Evolutionary conservation across 2,797 vertebrate species (phyloP).

Genomic region (Chlorospingus semifuscus): DNA sequence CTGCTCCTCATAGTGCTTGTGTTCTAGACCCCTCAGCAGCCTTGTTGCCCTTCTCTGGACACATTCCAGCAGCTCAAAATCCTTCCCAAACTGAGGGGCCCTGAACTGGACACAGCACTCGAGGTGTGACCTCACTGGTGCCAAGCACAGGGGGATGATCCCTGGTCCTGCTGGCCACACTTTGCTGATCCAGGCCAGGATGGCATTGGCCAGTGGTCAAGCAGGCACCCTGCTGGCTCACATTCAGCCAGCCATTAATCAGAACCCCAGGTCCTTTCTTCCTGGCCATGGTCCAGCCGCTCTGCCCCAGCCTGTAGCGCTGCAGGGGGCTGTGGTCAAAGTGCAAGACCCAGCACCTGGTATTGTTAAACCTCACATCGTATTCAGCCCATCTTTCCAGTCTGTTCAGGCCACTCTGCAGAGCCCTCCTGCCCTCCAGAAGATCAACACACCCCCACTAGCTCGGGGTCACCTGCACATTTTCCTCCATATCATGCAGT

Average conservation of each 20-base stretch:
- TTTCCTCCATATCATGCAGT: accelerated
- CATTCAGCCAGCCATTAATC: neutral
- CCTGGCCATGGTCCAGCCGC: neutral
- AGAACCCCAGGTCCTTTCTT: neutral
- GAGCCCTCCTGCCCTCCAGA: neutral
- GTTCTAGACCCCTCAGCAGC: neutral
- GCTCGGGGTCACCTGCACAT: neutral
- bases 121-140: neutral
- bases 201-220: neutral
- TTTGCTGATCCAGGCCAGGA: neutral
- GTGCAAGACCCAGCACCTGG: neutral
- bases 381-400: neutral
- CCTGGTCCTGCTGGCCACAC: neutral
- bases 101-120: neutral
- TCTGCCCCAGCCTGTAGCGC: accelerated
- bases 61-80: neutral
- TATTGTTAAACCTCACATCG: neutral
- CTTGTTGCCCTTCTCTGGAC: neutral
- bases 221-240: neutral
- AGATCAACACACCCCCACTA: neutral
- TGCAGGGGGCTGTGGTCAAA: neutral
- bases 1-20: accelerated
- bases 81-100: neutral
- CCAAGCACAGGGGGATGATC: neutral
- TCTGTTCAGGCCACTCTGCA: neutral